These are phyloP conservation scores for Synanthedon vespiformis DNA, from an alignment of 2,888 invertebrate genomes.

Conservation along the genomic window DNA sequence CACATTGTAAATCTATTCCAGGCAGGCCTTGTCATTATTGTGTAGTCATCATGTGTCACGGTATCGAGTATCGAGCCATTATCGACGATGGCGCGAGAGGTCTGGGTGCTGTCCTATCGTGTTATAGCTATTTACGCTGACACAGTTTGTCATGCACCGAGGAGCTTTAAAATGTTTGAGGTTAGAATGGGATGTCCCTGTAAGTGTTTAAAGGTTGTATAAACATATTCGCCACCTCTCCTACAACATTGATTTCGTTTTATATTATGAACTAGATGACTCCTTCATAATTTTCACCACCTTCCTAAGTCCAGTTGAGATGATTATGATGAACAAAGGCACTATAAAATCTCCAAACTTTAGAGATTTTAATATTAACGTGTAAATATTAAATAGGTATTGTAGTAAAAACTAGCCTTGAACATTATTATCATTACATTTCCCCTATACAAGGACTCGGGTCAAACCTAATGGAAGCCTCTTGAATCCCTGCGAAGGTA, in stretches of 20 bases:
- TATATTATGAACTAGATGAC: no score
- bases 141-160: background rate
- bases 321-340: no score
- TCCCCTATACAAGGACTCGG: conserved; percentile 11
- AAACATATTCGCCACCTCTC: no score
- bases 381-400: background rate
- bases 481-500: conserved; percentile 23
- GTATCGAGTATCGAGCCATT: conserved; percentile 23
- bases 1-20: background rate
- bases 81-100: background rate
- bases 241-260: no score
- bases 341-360: no score
- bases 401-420: no score
- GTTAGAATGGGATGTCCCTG: background rate
- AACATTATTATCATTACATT: conserved; percentile 31
- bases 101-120: background rate
- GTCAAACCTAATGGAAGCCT: conserved; percentile 26
- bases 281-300: no score
- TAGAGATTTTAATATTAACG: no score
- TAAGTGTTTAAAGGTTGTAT: no score
- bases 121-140: background rate
- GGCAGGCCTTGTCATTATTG: background rate
- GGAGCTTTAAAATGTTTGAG: background rate
- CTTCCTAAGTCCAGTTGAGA: no score
- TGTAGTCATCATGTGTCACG: background rate